Evolutionary conservation across 2,797 vertebrate genomes (phyloP).

Genomic region (Poecile montanus): DNA sequence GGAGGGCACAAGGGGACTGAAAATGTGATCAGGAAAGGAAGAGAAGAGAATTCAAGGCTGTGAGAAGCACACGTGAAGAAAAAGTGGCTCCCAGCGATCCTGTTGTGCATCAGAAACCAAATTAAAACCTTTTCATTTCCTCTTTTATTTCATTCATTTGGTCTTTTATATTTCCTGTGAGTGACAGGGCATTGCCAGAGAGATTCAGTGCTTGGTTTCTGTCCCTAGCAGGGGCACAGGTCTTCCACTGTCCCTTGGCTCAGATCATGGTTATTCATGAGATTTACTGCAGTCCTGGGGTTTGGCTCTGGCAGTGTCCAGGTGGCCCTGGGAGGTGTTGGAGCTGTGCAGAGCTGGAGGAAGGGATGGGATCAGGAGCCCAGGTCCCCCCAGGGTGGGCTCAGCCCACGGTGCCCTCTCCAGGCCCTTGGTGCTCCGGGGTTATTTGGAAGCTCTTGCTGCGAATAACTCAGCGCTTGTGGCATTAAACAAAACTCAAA

Average conservation of each 20-base stretch:
- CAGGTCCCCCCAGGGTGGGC: not conserved
- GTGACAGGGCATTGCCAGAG: not conserved
- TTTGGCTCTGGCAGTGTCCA: not conserved
- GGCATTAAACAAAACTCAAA: conserved; percentile 38
- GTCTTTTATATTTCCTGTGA: not conserved
- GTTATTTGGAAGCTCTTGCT: not conserved
- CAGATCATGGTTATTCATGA: fast-evolving
- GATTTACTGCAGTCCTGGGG: fast-evolving
- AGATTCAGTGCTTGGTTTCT: not conserved
- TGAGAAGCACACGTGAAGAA: fast-evolving
- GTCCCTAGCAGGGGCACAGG: not conserved
- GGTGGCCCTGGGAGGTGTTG: not conserved
- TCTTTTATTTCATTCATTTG: not conserved
- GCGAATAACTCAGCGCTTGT: not conserved
- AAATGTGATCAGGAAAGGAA: not conserved
- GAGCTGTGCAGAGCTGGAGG: not conserved
- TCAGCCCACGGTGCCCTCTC: fast-evolving
- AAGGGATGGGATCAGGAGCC: not conserved
- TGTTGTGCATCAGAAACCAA: not conserved
- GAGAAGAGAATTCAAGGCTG: not conserved
- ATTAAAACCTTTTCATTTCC: not conserved
- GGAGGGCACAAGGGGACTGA: fast-evolving
- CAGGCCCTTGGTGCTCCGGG: fast-evolving
- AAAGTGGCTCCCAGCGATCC: not conserved
- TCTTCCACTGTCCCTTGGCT: not conserved